Evolutionary conservation across 1,140 invertebrate species (phyloP), one percentile per base, ranked within the genome.

Genomic region (Oryctes rhinoceros): DNA sequence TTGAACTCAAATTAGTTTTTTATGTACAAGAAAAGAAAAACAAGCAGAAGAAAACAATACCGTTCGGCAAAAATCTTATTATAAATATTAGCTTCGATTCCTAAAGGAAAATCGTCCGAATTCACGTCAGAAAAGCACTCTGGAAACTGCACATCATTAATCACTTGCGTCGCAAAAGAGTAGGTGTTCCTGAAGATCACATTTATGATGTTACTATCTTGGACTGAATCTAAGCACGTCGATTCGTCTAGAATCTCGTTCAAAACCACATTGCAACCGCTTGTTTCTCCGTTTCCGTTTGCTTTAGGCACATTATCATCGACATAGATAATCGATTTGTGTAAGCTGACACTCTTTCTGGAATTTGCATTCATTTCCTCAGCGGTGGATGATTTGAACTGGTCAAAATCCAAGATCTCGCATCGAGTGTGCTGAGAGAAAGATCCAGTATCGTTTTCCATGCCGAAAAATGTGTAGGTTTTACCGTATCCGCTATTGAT

Each of bases 161-260:
- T 87, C 83, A 91, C 89, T 82, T 91, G 90, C 78, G 89, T 89
- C 37, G 92, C 92, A 76, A 89, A 88, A 82, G 91, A 89, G 84
- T 90, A 93, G 82, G 91, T 92, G 81, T 91, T 91, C 86, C 92
- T 91, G 85, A 92, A 92, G 86, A 91, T 89, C 35, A 93, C 90
- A 81, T 92, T 90, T 80, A 92, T 88, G 83, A 92, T 90, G 81
- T 91, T 91, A 85, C 91, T 90, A 80, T 90, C 86, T 75, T 85
- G 84, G 75, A 85, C 82, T 39, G 84, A 85, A 80, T 86, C 85
- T 71, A 85, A 82, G 76, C 75, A 83, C 79, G 86, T 85, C 7
- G 82, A 82, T 15, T 84, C 83, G 49, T 87, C 85, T 10, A 86
- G 81, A 67, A 79, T 80, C 80, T 87, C 85, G 53, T 82, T 86